These are phyloP conservation scores for Strigamia maritima DNA, from an alignment of 2,888 invertebrate species.

Conservation along the genomic window DNA sequence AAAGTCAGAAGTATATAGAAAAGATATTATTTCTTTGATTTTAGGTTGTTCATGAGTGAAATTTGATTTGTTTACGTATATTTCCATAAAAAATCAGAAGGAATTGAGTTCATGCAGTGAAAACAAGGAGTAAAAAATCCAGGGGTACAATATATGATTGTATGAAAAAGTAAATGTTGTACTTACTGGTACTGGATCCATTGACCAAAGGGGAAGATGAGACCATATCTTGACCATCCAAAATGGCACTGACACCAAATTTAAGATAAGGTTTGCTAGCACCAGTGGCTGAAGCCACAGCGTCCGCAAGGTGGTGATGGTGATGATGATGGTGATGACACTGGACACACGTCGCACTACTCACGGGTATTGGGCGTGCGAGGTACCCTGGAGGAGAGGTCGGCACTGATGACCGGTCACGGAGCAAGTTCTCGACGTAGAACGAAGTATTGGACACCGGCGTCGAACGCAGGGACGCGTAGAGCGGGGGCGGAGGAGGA, in stretches of 20 bases:
- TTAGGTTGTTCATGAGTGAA: too few species aligned
- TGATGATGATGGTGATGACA: conserved; percentile 20
- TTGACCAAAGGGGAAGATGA: conserved; percentile 46
- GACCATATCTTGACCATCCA: conserved; percentile 58
- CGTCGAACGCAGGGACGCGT: conserved; percentile 16
- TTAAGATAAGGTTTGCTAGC: conserved; percentile 71
- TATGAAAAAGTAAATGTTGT: too few species aligned
- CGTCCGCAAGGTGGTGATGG: background rate
- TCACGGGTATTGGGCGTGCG: conserved; percentile 34
- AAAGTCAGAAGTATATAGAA: too few species aligned
- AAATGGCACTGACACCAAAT: conserved; percentile 88
- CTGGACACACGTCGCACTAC: conserved; percentile 3
- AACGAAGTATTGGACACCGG: conserved; percentile 43
- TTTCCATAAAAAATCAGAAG: too few species aligned
- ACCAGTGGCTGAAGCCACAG: background rate
- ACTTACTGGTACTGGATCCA: conserved; percentile 37
- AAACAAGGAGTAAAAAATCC: too few species aligned
- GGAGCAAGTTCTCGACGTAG: conserved; percentile 44
- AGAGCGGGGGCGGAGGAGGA: conserved; percentile 8
- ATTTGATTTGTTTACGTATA: too few species aligned
- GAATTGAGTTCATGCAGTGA: too few species aligned
- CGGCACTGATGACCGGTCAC: conserved; percentile 42
- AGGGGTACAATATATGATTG: too few species aligned
- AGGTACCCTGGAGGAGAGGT: conserved; percentile 39
- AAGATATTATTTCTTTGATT: too few species aligned